phyloP scores from a whole-genome alignment of 2,888 invertebrate genomes.

The Chrysolina haemoptera region DNA sequence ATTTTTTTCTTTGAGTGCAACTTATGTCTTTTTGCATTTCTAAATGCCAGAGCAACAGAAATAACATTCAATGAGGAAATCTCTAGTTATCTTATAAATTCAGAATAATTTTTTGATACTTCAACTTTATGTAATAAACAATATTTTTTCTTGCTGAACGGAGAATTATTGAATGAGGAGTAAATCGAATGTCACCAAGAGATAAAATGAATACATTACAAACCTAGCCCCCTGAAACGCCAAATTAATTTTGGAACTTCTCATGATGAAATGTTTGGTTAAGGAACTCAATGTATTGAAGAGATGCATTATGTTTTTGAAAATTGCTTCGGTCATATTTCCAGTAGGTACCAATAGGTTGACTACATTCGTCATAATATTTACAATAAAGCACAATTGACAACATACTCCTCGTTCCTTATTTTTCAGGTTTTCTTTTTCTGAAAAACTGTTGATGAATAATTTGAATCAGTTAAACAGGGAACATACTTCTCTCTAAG shows the following conservation, averaged over 20 bases:
- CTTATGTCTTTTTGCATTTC: no score
- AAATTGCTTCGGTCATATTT: slow-evolving; percentile 71
- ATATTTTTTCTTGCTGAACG: no score
- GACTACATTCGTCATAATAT: slow-evolving; percentile 71
- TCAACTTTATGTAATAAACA: no score
- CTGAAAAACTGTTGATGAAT: slow-evolving; percentile 58
- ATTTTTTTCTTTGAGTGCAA: no score
- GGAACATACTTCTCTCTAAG: slow-evolving; percentile 62
- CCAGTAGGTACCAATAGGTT: slow-evolving; percentile 73
- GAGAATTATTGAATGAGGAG: no score
- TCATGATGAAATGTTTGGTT: slow-evolving; percentile 74
- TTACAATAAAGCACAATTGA: slow-evolving; percentile 73
- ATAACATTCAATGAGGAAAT: no score
- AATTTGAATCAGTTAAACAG: slow-evolving; percentile 14
- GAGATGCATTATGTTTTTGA: slow-evolving; percentile 73
- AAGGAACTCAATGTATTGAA: slow-evolving; percentile 73
- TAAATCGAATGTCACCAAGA: not conserved
- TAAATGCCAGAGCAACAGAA: no score
- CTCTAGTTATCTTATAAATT: no score
- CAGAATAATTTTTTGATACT: no score
- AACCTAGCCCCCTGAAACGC: slow-evolving; percentile 73
- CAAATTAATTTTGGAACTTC: slow-evolving; percentile 70
- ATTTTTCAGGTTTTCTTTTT: slow-evolving; percentile 69
- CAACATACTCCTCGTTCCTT: slow-evolving; percentile 74
- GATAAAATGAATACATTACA: slow-evolving; percentile 12